Conservation (phyloP, 2,113 vertebrate genomes). For the Eurystomus gularis region DNA sequence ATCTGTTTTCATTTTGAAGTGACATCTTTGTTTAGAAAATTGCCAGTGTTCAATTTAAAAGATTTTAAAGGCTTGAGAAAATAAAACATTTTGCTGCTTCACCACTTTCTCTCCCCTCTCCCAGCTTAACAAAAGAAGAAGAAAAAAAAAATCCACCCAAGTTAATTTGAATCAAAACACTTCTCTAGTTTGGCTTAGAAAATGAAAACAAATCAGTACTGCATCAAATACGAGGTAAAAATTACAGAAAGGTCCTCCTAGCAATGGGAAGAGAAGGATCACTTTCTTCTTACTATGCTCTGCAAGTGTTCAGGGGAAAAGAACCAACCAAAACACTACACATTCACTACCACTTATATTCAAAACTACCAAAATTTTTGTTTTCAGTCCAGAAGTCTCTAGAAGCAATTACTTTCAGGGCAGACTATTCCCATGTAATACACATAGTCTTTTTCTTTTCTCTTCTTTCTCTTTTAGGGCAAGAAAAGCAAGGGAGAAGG, state of each 20-base stretch:
- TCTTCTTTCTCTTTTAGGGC: neutral
- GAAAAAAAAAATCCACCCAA: neutral
- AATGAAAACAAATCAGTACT: neutral
- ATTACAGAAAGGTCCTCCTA: neutral
- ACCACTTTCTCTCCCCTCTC: neutral
- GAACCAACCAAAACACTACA: neutral
- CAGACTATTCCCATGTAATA: neutral
- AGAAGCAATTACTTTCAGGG: neutral
- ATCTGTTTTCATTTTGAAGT: constrained; percentile 25
- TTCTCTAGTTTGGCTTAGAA: neutral
- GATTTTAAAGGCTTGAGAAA: neutral
- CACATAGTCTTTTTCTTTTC: fast-evolving
- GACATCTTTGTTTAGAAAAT: constrained; percentile 26
- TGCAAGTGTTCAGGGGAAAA: neutral
- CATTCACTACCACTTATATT: neutral
- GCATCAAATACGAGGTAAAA: neutral
- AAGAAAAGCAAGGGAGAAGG: neutral
- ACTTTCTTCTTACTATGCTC: neutral
- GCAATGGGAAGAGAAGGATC: neutral
- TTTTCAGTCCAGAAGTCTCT: neutral
- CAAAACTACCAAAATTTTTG: neutral
- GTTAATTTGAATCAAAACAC: neutral
- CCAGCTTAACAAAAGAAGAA: neutral
- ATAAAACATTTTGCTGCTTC: neutral
- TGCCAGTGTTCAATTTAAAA: neutral